These are phyloP conservation scores for Disparrhopalites patrizii DNA, from an alignment of 2,888 invertebrate genomes.

Conservation along the genomic window DNA sequence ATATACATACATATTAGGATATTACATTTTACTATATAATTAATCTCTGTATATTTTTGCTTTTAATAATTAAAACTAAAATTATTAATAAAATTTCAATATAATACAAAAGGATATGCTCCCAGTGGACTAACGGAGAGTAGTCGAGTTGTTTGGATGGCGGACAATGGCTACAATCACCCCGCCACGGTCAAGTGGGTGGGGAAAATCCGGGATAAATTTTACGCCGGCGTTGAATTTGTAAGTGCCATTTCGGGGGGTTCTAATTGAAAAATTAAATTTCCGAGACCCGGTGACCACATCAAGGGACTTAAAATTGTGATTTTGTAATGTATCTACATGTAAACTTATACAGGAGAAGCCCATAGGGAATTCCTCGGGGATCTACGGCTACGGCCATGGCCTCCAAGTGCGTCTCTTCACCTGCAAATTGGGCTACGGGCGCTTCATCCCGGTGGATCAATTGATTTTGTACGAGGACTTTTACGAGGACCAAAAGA, in stretches of 20 bases:
- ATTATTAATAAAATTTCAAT: neutral
- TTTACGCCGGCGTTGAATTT: constrained; percentile 44
- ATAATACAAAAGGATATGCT: constrained; percentile 28
- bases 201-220: constrained; percentile 40
- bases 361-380: constrained; percentile 42
- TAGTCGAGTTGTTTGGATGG: constrained; percentile 41
- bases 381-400: constrained; percentile 38
- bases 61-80: no score
- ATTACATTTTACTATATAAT: no score
- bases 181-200: constrained; percentile 39
- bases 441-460: constrained; percentile 41
- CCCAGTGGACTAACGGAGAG: constrained; percentile 38
- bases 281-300: neutral
- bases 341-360: no score
- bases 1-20: no score
- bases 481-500: constrained; percentile 37
- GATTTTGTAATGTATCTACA: no score
- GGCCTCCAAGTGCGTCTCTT: constrained; percentile 39
- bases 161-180: constrained; percentile 29
- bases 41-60: no score
- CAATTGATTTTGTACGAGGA: constrained; percentile 41
- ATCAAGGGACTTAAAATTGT: no score
- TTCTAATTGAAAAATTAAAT: neutral
- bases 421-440: constrained; percentile 36
- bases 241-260: no score